Base-by-base conservation (phyloP, 2,888 invertebrate species). In the Meghimatium bilineatum region DNA sequence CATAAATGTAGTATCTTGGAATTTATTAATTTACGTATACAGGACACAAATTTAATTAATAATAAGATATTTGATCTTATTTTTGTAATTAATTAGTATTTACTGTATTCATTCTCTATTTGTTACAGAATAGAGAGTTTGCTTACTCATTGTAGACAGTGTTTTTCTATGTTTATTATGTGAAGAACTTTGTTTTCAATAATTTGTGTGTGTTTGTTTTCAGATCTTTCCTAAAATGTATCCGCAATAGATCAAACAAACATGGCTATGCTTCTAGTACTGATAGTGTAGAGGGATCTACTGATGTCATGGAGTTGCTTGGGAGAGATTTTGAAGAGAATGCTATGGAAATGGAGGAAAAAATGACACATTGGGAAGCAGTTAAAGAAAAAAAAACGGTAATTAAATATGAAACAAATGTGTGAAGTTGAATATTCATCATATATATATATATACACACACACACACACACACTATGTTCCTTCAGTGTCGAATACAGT, bases 291-390 rank as follows among this genome's bases (percentile, higher is more conserved):
- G 44, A 52, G 52, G 56, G 26, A n/a, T 75, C 82, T n/a, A 12
- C 14, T 60, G 63, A 74, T 38, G 29, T 36, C 32, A 60, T 77
- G 34, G 80, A 82, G 14, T 52, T 44, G 20, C 75, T 87, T 20
- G 84, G 85, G 2, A 49, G 49, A 8, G 67, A 82, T 71, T 86
- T 88, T 85, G 88, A 88, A 79, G 74, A 71, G 32, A 80, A 81
- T n/a, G 87, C 88, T 60, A 89, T 90, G 88, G 88, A 88, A 10
- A 86, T 83, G 32, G 82, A 85, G 49, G 89, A 90, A 80, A 84
- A 79, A 66, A 49, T 86, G 66, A 34, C 52, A n/a, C 85, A 77
- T 67, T 85, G 80, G 85, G 86, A 86, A 44, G 23, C 67, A n/a
- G 81, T 77, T 36, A 75, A 38, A 26, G 34, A 66, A 23, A 72